Conservation (phyloP, 1,140 invertebrate genomes). For the Aphidius ervi region DNA sequence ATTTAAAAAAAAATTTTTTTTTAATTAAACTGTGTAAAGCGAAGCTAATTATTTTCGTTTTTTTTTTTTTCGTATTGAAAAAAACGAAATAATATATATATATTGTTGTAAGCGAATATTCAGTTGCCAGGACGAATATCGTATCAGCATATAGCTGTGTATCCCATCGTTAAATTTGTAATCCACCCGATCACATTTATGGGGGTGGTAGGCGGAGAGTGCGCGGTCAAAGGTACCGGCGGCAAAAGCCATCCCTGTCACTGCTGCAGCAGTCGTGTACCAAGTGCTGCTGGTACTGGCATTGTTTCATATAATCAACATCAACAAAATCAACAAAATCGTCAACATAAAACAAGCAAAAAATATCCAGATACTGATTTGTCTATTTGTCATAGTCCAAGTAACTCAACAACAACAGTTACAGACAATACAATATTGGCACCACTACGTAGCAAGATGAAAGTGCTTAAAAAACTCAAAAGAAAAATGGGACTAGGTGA, state of each 20-base stretch:
- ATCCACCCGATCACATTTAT: slow-evolving; percentile 37
- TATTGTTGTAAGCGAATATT: not conserved
- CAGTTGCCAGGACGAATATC: not conserved
- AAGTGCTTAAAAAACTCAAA: slow-evolving; percentile 58
- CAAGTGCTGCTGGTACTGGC: slow-evolving; percentile 32
- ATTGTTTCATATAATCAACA: slow-evolving; percentile 23
- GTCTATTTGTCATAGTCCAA: not conserved
- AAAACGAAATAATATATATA: too few relatives aligned
- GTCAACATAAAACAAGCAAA: slow-evolving; percentile 29
- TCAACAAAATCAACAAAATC: slow-evolving; percentile 29
- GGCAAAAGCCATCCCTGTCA: slow-evolving; percentile 48
- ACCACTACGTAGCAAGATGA: slow-evolving; percentile 55
- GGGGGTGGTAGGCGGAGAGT: slow-evolving; percentile 50
- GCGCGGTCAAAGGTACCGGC: slow-evolving; percentile 43
- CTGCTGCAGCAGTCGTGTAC: slow-evolving; percentile 41
- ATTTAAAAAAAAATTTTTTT: too few relatives aligned
- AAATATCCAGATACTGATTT: slow-evolving; percentile 24
- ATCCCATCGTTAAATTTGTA: slow-evolving; percentile 1
- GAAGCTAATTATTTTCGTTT: too few relatives aligned
- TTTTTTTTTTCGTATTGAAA: too few relatives aligned
- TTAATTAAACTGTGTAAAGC: too few relatives aligned
- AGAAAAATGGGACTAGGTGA: slow-evolving; percentile 57
- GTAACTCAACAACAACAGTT: slow-evolving; percentile 27
- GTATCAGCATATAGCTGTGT: slow-evolving; percentile 3
- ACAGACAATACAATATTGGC: slow-evolving; percentile 48